Evolutionary conservation across 2,113 vertebrate species (phyloP).

Genomic region (Heterochromis multidens): DNA sequence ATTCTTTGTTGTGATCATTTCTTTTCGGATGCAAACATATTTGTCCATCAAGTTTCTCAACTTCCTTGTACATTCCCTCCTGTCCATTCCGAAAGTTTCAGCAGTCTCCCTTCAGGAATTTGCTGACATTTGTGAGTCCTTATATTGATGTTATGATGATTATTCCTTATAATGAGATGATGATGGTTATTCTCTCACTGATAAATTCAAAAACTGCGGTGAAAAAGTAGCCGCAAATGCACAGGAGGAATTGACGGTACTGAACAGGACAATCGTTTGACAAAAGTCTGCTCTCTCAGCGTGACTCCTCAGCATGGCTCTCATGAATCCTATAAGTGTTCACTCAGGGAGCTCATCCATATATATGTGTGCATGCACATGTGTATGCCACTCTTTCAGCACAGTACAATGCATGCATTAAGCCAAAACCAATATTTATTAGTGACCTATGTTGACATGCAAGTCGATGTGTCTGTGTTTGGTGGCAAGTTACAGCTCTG

Average conservation of each 20-base stretch:
- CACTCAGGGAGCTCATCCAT: background rate
- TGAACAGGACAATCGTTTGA: background rate
- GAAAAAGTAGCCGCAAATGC: background rate
- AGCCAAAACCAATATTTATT: slow-evolving; percentile 10
- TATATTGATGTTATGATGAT: background rate
- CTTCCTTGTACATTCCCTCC: background rate
- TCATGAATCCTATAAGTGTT: background rate
- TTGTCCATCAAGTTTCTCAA: background rate
- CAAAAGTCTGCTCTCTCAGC: background rate
- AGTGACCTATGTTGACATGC: background rate
- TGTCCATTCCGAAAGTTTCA: background rate
- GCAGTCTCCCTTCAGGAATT: background rate
- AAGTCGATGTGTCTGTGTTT: background rate
- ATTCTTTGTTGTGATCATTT: background rate
- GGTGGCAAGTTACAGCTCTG: slow-evolving; percentile 24
- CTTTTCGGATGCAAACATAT: background rate
- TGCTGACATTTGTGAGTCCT: background rate
- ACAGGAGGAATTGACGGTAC: background rate
- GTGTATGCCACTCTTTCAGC: background rate
- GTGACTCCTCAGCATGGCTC: slow-evolving; percentile 8
- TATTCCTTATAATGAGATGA: background rate
- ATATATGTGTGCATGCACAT: background rate
- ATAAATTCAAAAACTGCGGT: no score
- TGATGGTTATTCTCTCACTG: background rate
- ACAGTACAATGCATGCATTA: background rate